A percentile compares a stretch with the other conserved stretches of the same genome.
Evolutionary conservation across 2,113 vertebrate species (phyloP).

Genomic region (Eublepharis macularius): DNA sequence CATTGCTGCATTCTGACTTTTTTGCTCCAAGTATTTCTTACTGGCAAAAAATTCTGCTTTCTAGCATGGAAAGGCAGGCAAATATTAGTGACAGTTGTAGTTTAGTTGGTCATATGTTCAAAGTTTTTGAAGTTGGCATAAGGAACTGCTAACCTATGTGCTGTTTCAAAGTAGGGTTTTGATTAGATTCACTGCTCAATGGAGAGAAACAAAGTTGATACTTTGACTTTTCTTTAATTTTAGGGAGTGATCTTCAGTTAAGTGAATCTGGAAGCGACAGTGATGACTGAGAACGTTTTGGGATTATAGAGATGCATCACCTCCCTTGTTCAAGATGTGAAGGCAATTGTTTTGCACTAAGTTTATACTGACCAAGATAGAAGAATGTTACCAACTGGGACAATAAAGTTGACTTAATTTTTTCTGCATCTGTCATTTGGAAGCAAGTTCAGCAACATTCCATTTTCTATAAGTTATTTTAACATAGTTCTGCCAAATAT

Average conservation of each 20-base stretch:
- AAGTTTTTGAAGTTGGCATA: background rate
- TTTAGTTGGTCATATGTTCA: background rate
- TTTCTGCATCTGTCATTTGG: constrained; percentile 57
- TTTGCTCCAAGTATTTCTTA: background rate
- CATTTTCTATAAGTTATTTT: constrained; percentile 46
- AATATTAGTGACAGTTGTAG: background rate
- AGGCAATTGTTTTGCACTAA: constrained; percentile 73
- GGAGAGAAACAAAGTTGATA: constrained; percentile 36
- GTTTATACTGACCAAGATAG: constrained; percentile 63
- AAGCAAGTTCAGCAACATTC: constrained; percentile 52
- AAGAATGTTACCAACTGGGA: constrained; percentile 64
- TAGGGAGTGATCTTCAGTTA: constrained; percentile 96
- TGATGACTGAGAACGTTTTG: constrained; percentile 81
- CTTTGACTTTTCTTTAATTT: constrained; percentile 58
- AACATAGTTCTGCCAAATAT: constrained; percentile 54
- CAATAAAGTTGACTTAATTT: constrained; percentile 70
- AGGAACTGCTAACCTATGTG: background rate
- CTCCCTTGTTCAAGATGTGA: constrained; percentile 61
- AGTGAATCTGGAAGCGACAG: constrained; percentile 98
- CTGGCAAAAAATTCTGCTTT: background rate
- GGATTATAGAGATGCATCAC: constrained; percentile 59
- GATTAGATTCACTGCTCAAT: background rate
- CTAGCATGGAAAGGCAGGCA: background rate
- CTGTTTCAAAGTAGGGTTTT: background rate
- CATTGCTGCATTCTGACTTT: background rate